Evolutionary conservation across 2,113 vertebrate species (phyloP).

Genomic region (Xenus cinereus): DNA sequence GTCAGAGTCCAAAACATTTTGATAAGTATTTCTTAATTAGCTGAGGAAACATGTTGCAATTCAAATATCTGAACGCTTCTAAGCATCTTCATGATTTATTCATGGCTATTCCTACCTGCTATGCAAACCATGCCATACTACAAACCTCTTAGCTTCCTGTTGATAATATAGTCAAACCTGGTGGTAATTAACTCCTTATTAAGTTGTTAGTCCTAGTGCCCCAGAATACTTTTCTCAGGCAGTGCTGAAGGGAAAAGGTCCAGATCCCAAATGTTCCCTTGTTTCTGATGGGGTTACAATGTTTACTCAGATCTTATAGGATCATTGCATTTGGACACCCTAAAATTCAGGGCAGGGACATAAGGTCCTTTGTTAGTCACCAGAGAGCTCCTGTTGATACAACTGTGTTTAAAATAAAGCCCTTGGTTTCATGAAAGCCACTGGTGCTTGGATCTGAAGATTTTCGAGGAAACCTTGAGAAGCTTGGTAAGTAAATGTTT

Average conservation of each 20-base stretch:
- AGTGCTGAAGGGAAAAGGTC: rapidly evolving
- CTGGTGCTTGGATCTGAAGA: not conserved
- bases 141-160: not conserved
- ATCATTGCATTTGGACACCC: not conserved
- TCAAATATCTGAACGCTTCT: slow-evolving; percentile 44
- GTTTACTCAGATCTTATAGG: not conserved
- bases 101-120: not conserved
- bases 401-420: not conserved
- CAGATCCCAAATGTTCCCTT: not conserved
- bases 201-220: not conserved
- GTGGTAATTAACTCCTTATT: not conserved
- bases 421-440: not conserved
- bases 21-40: slow-evolving; percentile 64
- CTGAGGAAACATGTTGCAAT: slow-evolving; percentile 15
- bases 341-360: not conserved
- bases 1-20: not conserved
- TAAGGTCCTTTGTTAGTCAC: not conserved
- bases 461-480: not conserved
- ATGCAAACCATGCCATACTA: not conserved
- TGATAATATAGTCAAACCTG: not conserved
- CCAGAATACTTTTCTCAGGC: not conserved
- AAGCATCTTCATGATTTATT: slow-evolving; percentile 34
- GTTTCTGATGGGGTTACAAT: not conserved
- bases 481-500: not conserved
- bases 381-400: not conserved